Percentiles rank a stretch among this genome's conserved stretches.
These are phyloP conservation scores for Spondyliosoma cantharus DNA, from an alignment of 2,797 vertebrate genomes.

Conservation along the genomic window DNA sequence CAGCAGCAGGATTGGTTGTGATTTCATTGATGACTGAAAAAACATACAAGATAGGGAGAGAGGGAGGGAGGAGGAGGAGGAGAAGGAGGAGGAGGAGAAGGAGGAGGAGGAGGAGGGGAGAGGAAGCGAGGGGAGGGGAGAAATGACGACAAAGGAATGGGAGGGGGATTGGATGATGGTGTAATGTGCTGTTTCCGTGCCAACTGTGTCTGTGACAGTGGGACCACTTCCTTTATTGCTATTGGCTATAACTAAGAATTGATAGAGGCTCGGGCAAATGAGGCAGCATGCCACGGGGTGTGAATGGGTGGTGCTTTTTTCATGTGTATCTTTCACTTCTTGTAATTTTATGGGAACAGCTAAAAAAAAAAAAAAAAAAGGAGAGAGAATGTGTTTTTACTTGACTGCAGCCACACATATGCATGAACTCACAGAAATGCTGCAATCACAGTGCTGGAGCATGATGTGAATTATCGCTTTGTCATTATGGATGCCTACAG, in stretches of 20 bases:
- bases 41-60: slow-evolving; percentile 75
- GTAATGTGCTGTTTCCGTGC: slow-evolving; percentile 88
- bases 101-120: slow-evolving; percentile 31
- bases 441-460: slow-evolving; percentile 27
- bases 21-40: slow-evolving; percentile 85
- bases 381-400: slow-evolving; percentile 5
- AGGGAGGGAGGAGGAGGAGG: slow-evolving; percentile 39
- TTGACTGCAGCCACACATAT: slow-evolving; percentile 35
- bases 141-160: slow-evolving; percentile 83
- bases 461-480: slow-evolving; percentile 50
- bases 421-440: slow-evolving; percentile 53
- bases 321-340: slow-evolving; percentile 49
- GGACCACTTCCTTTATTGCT: slow-evolving; percentile 82
- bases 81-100: slow-evolving; percentile 25
- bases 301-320: slow-evolving; percentile 56
- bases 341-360: slow-evolving; percentile 35
- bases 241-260: slow-evolving; percentile 78
- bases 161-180: slow-evolving; percentile 83
- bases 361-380: background rate
- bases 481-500: slow-evolving; percentile 66
- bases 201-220: slow-evolving; percentile 87
- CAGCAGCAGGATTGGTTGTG: slow-evolving; percentile 75
- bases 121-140: slow-evolving; percentile 68
- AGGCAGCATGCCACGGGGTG: slow-evolving; percentile 63
- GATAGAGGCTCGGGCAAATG: slow-evolving; percentile 78